These are phyloP conservation scores for Anabacerthia variegaticeps DNA, from an alignment of 2,797 vertebrate genomes.

Conservation along the genomic window DNA sequence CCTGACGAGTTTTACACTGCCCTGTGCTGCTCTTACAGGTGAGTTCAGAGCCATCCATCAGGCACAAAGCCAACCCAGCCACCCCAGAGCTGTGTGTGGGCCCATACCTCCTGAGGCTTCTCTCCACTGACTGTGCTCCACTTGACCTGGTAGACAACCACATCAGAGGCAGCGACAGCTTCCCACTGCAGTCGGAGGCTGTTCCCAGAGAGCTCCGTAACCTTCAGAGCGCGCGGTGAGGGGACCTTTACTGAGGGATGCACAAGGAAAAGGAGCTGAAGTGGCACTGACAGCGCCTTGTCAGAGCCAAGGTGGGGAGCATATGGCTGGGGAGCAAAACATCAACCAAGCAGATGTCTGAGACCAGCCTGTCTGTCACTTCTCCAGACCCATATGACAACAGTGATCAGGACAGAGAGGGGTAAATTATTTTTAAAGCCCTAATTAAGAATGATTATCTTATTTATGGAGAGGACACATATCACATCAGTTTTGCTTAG, in stretches of 20 bases:
- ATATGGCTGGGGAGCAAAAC: slow-evolving; percentile 59
- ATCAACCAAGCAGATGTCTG: slow-evolving; percentile 30
- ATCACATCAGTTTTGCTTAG: neutral
- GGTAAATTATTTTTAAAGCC: neutral
- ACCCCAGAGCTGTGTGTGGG: neutral
- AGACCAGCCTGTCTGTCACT: slow-evolving; percentile 1
- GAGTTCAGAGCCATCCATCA: neutral
- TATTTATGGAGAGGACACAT: neutral
- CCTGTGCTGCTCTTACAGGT: neutral
- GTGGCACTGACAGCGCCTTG: neutral
- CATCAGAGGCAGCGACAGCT: slow-evolving; percentile 82
- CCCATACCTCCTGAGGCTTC: slow-evolving; percentile 85
- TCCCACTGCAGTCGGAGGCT: slow-evolving; percentile 86
- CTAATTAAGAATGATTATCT: slow-evolving; percentile 40
- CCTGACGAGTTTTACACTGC: neutral
- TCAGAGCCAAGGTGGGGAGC: slow-evolving; percentile 16
- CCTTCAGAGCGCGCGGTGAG: slow-evolving; percentile 82
- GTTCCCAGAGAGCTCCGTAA: slow-evolving; percentile 84
- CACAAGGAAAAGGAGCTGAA: neutral
- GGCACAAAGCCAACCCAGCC: neutral
- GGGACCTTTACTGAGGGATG: slow-evolving; percentile 85
- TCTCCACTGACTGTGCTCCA: slow-evolving; percentile 90
- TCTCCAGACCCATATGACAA: neutral
- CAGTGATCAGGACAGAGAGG: neutral
- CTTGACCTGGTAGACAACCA: slow-evolving; percentile 90